Percentiles rank a stretch among this genome's conserved stretches.
Conservation (phyloP, 2,888 invertebrate genomes). For the Hermaeophaga mercurialis region DNA sequence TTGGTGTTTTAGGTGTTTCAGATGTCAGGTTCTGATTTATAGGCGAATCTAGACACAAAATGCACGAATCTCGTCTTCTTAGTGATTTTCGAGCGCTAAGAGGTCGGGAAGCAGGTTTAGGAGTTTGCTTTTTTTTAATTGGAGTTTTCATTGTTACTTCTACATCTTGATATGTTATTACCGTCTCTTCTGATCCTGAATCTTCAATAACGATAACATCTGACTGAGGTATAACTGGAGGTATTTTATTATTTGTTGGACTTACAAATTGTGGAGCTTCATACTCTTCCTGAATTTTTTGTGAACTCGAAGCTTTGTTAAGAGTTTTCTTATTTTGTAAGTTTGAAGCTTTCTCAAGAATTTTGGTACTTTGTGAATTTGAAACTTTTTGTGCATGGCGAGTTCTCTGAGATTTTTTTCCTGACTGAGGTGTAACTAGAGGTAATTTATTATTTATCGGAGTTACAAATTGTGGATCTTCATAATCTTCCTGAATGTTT, state of each 20-base stretch:
- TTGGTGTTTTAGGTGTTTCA: background rate
- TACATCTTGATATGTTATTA: constrained; percentile 13
- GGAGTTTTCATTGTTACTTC: constrained; percentile 15
- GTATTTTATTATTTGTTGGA: too few relatives aligned
- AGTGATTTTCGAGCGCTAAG: constrained; percentile 6
- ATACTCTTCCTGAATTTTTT: too few relatives aligned
- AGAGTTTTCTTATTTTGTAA: background rate
- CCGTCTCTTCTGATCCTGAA: too few relatives aligned
- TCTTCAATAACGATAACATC: background rate
- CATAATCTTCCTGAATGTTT: too few relatives aligned
- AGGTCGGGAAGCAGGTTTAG: background rate
- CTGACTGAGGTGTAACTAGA: too few relatives aligned
- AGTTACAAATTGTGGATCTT: too few relatives aligned
- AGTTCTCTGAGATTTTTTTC: too few relatives aligned
- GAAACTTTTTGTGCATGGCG: too few relatives aligned
- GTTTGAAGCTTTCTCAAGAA: background rate
- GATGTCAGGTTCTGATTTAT: background rate
- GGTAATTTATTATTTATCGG: too few relatives aligned
- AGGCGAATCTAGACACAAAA: background rate
- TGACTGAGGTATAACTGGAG: too few relatives aligned
- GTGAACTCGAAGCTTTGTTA: too few relatives aligned
- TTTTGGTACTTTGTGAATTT: background rate
- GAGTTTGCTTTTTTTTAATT: background rate
- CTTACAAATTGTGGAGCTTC: too few relatives aligned
- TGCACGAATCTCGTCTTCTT: background rate